Evolutionary conservation across 2,113 vertebrate genomes (phyloP).

Genomic region (Brachypteracias leptosomus): DNA sequence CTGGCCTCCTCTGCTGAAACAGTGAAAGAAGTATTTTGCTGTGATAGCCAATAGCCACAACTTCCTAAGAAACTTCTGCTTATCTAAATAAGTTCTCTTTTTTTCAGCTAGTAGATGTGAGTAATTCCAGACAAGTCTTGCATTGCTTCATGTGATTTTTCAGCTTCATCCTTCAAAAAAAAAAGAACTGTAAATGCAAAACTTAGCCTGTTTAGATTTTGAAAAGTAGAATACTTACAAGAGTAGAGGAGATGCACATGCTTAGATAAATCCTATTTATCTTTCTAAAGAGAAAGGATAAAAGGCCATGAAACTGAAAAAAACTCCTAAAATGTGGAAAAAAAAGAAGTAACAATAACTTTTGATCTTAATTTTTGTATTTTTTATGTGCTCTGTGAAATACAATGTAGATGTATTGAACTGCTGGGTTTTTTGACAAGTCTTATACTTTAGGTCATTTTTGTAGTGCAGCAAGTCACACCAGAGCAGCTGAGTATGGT

Average conservation of each 20-base stretch:
- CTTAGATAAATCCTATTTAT: background rate
- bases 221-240: background rate
- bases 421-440: background rate
- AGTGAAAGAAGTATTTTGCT: background rate
- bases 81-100: background rate
- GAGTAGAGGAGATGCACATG: background rate
- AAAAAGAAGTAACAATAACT: background rate
- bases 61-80: background rate
- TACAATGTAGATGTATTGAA: background rate
- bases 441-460: background rate
- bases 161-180: background rate
- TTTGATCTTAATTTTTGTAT: background rate
- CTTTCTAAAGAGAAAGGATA: background rate
- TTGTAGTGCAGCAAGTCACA: background rate
- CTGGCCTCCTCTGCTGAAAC: background rate
- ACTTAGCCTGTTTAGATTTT: background rate
- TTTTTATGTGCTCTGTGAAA: background rate
- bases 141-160: background rate
- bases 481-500: background rate
- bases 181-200: background rate
- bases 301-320: background rate
- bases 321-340: no score
- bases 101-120: background rate
- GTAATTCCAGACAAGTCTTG: background rate
- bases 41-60: background rate